Conservation (phyloP, 1,140 invertebrate genomes). For the Cepaea nemoralis region DNA sequence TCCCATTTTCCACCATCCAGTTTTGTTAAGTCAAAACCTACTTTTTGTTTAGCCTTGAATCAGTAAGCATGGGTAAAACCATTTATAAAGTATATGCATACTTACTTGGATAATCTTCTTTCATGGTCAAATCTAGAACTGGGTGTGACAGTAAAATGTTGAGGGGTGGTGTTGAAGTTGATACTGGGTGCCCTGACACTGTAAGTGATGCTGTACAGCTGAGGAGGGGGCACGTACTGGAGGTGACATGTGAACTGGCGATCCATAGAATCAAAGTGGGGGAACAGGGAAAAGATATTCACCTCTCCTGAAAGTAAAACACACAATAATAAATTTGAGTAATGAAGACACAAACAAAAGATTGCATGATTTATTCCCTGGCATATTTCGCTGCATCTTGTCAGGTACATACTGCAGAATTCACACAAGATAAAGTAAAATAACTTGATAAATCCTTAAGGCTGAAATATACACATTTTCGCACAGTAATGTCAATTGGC, state of each 20-base stretch:
- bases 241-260: slow-evolving; percentile 60
- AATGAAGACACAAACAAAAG: neutral
- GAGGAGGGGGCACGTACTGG: slow-evolving; percentile 50
- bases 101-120: slow-evolving; percentile 13
- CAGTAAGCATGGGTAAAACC: no score
- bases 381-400: no score
- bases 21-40: no score
- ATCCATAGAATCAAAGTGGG: slow-evolving; percentile 53
- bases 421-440: no score
- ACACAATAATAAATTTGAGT: neutral
- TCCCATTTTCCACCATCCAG: no score
- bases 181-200: slow-evolving; percentile 52
- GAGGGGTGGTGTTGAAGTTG: slow-evolving; percentile 49
- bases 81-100: no score
- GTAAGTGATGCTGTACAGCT: slow-evolving; percentile 63
- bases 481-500: no score
- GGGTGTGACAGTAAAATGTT: slow-evolving; percentile 45
- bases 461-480: no score
- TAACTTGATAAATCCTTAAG: no score
- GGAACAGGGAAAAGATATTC: slow-evolving; percentile 59
- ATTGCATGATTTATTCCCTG: neutral
- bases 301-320: slow-evolving; percentile 54
- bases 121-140: slow-evolving; percentile 46
- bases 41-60: no score
- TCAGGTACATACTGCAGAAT: no score